Percentiles rank a stretch among this genome's conserved stretches.
Conservation (phyloP, 1,140 invertebrate genomes). For the Sipha flava region DNA sequence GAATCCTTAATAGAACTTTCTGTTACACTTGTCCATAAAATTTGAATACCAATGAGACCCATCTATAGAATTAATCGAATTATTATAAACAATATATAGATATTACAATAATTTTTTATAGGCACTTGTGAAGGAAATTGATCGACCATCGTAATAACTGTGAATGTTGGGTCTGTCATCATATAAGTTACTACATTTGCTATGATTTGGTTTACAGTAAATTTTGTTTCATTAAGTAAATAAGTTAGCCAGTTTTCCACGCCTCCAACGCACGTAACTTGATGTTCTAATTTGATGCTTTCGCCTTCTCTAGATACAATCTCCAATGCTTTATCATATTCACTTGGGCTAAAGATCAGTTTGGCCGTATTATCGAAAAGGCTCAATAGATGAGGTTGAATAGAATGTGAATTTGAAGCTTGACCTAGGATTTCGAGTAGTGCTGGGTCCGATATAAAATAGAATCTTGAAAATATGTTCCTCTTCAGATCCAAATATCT, state of each 20-base stretch:
- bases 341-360: conserved; percentile 89
- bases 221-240: conserved; percentile 74
- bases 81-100: neutral
- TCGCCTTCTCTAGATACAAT: conserved; percentile 90
- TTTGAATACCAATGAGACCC: conserved; percentile 86
- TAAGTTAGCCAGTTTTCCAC: conserved; percentile 93
- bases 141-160: conserved; percentile 75
- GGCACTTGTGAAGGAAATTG: conserved; percentile 84
- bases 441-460: conserved; percentile 95
- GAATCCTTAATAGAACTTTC: conserved; percentile 82
- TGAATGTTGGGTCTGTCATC: conserved; percentile 79
- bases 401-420: conserved; percentile 93
- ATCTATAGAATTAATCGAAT: conserved; percentile 49
- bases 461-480: conserved; percentile 94
- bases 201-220: conserved; percentile 86
- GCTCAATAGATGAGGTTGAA: conserved; percentile 88
- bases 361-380: conserved; percentile 93
- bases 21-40: conserved; percentile 91
- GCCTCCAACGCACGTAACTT: conserved; percentile 86
- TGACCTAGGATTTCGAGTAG: conserved; percentile 91
- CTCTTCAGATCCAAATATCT: conserved; percentile 91
- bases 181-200: conserved; percentile 70
- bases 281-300: conserved; percentile 74
- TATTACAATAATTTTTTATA: neutral
- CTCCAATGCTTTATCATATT: conserved; percentile 89